Evolutionary conservation across 2,113 vertebrate genomes (phyloP), one percentile per base, ranked within the genome.

Genomic region (Cercocebus atys): DNA sequence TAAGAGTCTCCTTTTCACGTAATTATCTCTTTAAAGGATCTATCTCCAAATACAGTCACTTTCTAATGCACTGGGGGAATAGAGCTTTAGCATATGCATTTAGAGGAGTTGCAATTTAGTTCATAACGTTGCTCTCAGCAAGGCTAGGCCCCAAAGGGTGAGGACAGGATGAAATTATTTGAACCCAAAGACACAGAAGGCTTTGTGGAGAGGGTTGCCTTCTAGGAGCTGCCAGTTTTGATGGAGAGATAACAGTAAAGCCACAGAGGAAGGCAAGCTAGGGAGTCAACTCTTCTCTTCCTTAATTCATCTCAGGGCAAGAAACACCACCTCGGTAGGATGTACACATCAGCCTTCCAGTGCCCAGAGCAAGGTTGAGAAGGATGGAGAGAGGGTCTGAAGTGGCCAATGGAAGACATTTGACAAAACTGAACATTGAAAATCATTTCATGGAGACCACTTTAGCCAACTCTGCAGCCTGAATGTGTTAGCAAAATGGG

Each of bases 111-210:
- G n/a, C 16, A 50, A 12, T 6, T 20, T 23, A 79, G 38, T 84
- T 32, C 14, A 6, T 40, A 64, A 7, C 2, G 12, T 0, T 40
- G 43, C 11, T 57, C 30, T 55, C 38, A 27, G 27, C 18, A 59
- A 90, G 22, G 18, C 1, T 0, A n/a, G 1, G 1, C 5, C 10
- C 20, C 3, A 20, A n/a, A 59, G 7, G 20, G 35, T 7, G 0
- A 57, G 17, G 12, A 84, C 8, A n/a, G 4, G 25, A n/a, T 40
- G 8, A 23, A 50, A 4, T 20, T 12, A 1, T 6, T 5, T 30
- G 27, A 88, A 38, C 5, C 25, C n/a, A 43, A 88, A 66, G 6
- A 18, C 25, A 47, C 40, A 32, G n/a, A 47, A 18, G 8, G 3
- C 17, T 50, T 27, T 50, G 11, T 47, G 7, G 43, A 57, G 52